Percentiles rank a stretch among this genome's conserved stretches.
These are phyloP conservation scores for Euleptes europaea DNA, from an alignment of 2,113 vertebrate species.

Conservation along the genomic window DNA sequence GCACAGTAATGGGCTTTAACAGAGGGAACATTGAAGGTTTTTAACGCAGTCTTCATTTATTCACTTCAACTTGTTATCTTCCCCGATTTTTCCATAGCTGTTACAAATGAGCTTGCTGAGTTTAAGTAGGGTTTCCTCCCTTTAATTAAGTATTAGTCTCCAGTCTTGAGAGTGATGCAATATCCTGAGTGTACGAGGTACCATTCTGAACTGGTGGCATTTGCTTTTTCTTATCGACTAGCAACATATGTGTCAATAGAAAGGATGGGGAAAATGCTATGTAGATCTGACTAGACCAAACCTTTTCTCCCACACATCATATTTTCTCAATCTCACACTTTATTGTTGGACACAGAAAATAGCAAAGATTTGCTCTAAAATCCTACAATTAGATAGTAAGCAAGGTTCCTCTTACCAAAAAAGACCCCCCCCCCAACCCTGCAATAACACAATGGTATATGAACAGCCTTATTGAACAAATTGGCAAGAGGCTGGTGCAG, in stretches of 20 bases:
- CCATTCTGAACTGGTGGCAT: neutral
- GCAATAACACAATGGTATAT: neutral
- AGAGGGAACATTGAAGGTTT: neutral
- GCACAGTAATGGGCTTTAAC: neutral
- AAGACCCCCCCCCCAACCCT: neutral
- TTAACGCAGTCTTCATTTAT: neutral
- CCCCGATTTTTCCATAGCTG: neutral
- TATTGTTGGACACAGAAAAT: neutral
- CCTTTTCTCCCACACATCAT: neutral
- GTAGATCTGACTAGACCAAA: neutral
- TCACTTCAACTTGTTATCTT: no score
- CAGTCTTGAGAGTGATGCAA: no score
- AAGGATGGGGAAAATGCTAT: rapidly evolving
- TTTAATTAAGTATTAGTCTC: neutral
- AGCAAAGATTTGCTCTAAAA: neutral
- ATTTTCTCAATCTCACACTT: neutral
- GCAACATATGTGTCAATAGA: neutral
- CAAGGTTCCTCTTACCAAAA: neutral
- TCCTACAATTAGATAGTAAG: neutral
- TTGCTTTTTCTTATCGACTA: neutral
- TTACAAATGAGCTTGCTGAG: neutral
- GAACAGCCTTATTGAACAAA: rapidly evolving
- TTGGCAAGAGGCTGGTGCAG: rapidly evolving
- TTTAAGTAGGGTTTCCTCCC: neutral
- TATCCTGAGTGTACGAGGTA: neutral